Evolutionary conservation across 2,113 vertebrate genomes (phyloP), one percentile per base, ranked within the genome.

Genomic region (Leucosticte australis): DNA sequence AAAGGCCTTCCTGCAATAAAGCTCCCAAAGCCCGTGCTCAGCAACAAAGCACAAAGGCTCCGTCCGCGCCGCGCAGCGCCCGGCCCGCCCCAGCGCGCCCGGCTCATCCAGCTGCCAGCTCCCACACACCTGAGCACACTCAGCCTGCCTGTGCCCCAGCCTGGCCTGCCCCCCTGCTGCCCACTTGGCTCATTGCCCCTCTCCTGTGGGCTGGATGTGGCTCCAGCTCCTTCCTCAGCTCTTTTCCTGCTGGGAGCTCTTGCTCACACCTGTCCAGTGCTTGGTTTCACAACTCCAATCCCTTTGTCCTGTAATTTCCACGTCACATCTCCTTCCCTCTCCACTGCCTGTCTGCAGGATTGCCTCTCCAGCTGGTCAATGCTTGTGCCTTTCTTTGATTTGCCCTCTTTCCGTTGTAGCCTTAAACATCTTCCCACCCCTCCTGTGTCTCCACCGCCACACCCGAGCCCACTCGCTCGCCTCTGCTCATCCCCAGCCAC

Each of bases 31-130:
- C 93, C 94, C 87, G 6, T 90, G 96, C 97, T 98, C 98, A 98
- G 98, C 98, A 98, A 96, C 94, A 96, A 96, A 96, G 95, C 97
- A 98, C 98, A 98, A 97, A 98, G 96, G 94, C 89, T 96, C 92
- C 14, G 42, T 30, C 26, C 96, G 90, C 30, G 28, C 49, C 3
- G 80, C 3, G 74, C 71, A 96, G 94, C 87, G 96, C 97, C 73
- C 9, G 88, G 62, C 89, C 88, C 57, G 33, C 93, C 97, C 94
- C 91, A 2, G 90, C 46, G 49, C 91, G 19, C 2, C 26, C 90
- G 73, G 92, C 96, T 96, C 62, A 90, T 96, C 94, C 83, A 41
- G 88, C 87, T 41, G 56, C 52, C 33, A 31, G 92, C 96, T 97
- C 97, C 97, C 97, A 97, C 93, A 90, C 95, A 94, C 56, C 91